Evolutionary conservation across 2,797 vertebrate species (phyloP), one percentile per base, ranked within the genome.

Genomic region (Thunnus albacares): DNA sequence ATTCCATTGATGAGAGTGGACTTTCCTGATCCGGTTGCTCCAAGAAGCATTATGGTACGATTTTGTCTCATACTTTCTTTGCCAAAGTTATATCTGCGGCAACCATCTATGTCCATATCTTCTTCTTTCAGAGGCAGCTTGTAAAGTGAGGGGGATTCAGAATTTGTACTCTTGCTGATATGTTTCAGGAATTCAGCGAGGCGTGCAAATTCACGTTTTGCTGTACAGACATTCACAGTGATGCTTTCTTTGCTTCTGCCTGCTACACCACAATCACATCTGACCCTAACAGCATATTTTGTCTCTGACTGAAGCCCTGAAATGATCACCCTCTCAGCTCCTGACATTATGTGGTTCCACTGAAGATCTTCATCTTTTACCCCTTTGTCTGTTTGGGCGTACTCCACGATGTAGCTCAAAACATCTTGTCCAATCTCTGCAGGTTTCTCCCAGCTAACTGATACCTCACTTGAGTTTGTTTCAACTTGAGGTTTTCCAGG

Each of bases 261-360:
- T 41, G 38, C 80, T 10, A 0, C 60, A n/a, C 85, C 90, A 81
- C 87, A 92, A 17, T 89, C 87, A 85, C 87, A 84, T 20, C 3
- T 45, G 82, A 92, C 53, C 53, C 77, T 84, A 45, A 90, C 68
- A 2, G 41, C 38, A 67, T 88, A 90, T 63, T 71, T 11, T 15
- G 84, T 81, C 57, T 43, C 66, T 15, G 51, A 7, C 43, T 71
- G 73, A 70, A 91, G 84, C 5, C 22, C 84, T 71, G 86, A 75
- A 53, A 90, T 72, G 0, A 75, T 38, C 0, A 0, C 6, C 18
- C 62, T 57, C 1, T 90, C 72, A 38, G 17, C 12, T 22, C 1
- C 7, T 12, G 75, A 45, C 11, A 12, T 35, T 0, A 0, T 53
- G 49, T 80, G 51, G 1, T 49, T 84, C 90, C 87, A 92, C 0